These are phyloP conservation scores for Pseudorhiza aurosa DNA, from an alignment of 30 jellyfish, hydroid and myxozoan species.

Conservation along the genomic window DNA sequence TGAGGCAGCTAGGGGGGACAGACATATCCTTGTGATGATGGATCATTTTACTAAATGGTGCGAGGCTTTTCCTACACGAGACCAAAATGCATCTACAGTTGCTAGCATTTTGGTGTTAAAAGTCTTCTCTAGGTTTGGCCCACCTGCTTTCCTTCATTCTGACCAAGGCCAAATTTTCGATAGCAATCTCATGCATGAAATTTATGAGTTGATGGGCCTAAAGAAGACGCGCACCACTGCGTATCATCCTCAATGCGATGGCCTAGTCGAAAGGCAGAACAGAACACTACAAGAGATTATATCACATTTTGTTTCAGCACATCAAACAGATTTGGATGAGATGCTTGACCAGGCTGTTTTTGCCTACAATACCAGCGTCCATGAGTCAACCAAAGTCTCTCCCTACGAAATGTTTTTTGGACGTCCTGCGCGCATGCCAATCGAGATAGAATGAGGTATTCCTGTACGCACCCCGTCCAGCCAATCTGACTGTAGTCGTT, in stretches of 20 bases:
- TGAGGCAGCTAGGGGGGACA: constrained; percentile 2
- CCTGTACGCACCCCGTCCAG: background rate
- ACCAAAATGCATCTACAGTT: constrained; percentile 29
- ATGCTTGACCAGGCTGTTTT: constrained; percentile 13
- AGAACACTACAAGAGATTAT: constrained; percentile 1
- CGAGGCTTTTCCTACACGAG: constrained; percentile 6
- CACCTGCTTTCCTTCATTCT: constrained; percentile 37
- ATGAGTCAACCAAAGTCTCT: constrained; percentile 36
- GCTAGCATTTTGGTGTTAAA: constrained; percentile 34
- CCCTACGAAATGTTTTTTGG: constrained; percentile 53
- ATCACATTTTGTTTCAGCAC: background rate
- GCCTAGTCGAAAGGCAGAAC: constrained; percentile 14
- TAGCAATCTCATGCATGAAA: constrained; percentile 23
- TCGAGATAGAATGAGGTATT: background rate
- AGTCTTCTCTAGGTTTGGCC: constrained; percentile 28
- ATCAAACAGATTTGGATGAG: constrained; percentile 15
- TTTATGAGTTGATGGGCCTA: constrained; percentile 12
- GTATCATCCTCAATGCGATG: constrained; percentile 33
- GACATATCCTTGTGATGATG: background rate
- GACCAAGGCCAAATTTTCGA: constrained; percentile 32
- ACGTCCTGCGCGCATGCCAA: constrained; percentile 30
- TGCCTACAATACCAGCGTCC: constrained; percentile 37
- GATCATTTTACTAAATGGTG: constrained; percentile 46
- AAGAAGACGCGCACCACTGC: constrained; percentile 50
- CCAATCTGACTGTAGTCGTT: constrained; percentile 21